phyloP scores from a whole-genome alignment of 2,888 invertebrate species.

The Polia nebulosa region DNA sequence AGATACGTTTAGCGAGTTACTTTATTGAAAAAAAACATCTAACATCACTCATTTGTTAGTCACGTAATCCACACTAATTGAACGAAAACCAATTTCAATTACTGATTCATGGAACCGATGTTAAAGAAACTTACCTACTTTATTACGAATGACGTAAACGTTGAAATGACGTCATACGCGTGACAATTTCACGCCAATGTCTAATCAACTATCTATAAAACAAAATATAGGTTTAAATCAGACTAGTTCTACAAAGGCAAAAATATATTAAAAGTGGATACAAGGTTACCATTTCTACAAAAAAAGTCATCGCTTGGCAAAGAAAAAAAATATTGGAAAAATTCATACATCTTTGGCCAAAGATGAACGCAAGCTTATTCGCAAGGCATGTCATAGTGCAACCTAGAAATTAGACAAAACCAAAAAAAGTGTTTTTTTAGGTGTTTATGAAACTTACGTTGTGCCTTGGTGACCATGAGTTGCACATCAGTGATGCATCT shows the following conservation, averaged over 20 bases:
- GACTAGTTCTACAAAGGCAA: constrained; percentile 37
- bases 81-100: constrained; percentile 18
- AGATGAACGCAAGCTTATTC: constrained; percentile 81
- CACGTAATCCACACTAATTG: constrained; percentile 4
- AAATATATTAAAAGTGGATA: constrained; percentile 10
- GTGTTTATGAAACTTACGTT: constrained; percentile 93
- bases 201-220: constrained; percentile 60
- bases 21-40: neutral
- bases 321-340: constrained; percentile 19
- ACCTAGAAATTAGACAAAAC: constrained; percentile 29
- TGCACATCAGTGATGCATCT: constrained; percentile 97
- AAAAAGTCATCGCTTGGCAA: constrained; percentile 56
- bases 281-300: constrained; percentile 34
- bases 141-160: constrained; percentile 18
- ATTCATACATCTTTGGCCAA: constrained; percentile 83
- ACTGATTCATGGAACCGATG: constrained; percentile 25
- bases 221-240: constrained; percentile 34
- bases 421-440: neutral
- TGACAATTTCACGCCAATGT: constrained; percentile 34
- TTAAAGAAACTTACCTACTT: constrained; percentile 47
- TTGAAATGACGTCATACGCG: constrained; percentile 32
- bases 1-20: too few species aligned
- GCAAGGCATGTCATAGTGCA: constrained; percentile 68
- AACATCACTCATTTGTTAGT: neutral
- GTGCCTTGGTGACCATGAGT: constrained; percentile 97